Conservation (phyloP, 2,888 invertebrate species). For the Agriotes lineatus region DNA sequence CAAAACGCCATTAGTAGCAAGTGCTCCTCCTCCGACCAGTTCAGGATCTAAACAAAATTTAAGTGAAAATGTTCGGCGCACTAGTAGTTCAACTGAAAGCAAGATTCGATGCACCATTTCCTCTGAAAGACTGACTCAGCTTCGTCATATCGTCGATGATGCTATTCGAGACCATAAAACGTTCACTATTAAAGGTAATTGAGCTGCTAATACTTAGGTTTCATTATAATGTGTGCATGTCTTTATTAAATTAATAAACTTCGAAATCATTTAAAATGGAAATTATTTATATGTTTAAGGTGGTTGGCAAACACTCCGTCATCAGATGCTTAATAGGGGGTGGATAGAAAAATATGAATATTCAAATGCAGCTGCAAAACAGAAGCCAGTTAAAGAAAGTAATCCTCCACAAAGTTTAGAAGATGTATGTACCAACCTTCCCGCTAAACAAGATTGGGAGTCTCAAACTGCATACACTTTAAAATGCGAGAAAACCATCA, state of each 20-base stretch:
- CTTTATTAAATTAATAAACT: neutral
- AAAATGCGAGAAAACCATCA: constrained; percentile 73
- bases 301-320: constrained; percentile 78
- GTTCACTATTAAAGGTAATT: constrained; percentile 72
- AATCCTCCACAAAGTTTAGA: constrained; percentile 47
- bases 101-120: constrained; percentile 65
- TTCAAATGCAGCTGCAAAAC: constrained; percentile 40
- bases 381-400: constrained; percentile 12
- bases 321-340: constrained; percentile 77
- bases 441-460: constrained; percentile 63
- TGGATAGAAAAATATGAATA: constrained; percentile 79
- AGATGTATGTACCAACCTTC: constrained; percentile 63
- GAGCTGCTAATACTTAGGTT: no score
- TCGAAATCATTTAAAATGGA: neutral
- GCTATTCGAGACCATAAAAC: constrained; percentile 76
- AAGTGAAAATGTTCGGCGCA: neutral
- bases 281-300: constrained; percentile 64
- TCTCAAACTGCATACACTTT: constrained; percentile 66
- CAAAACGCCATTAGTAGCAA: constrained; percentile 5
- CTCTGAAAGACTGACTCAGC: constrained; percentile 74
- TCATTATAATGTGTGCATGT: no score
- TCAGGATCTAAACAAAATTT: neutral
- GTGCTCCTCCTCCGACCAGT: neutral
- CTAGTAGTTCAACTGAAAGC: neutral
- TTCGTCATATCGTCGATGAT: constrained; percentile 74